Percentiles rank a stretch among this genome's conserved stretches.
Conservation (phyloP, 2,797 vertebrate species). For the Chelonia mydas region DNA sequence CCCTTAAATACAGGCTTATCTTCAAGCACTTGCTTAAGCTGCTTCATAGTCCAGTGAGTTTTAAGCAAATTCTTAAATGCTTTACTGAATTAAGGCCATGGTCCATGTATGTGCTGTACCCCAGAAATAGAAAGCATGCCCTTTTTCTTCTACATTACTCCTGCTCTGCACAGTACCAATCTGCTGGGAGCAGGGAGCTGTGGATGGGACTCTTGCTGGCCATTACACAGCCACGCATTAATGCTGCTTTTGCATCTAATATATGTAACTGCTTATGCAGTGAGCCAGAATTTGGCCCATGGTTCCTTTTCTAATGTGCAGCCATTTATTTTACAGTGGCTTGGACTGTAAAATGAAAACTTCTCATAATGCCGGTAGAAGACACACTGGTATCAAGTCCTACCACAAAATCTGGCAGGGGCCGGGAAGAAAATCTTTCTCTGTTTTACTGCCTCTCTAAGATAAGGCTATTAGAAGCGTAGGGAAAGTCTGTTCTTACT, state of each 20-base stretch:
- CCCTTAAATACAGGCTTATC: constrained; percentile 56
- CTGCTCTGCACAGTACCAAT: constrained; percentile 34
- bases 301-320: constrained; percentile 26
- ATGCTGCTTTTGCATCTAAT: background rate
- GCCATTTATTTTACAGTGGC: constrained; percentile 45
- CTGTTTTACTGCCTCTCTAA: constrained; percentile 69
- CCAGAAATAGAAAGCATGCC: background rate
- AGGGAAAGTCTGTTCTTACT: constrained; percentile 73
- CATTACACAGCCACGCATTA: constrained; percentile 4
- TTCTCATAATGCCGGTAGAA: constrained; percentile 12
- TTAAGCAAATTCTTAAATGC: constrained; percentile 46
- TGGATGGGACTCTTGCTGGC: background rate
- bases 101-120: background rate
- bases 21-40: background rate
- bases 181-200: background rate
- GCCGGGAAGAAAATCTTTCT: constrained; percentile 24
- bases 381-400: background rate
- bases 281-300: constrained; percentile 1
- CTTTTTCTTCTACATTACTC: background rate
- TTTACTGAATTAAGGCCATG: constrained; percentile 35
- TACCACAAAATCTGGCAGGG: constrained; percentile 35
- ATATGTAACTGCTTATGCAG: background rate
- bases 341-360: background rate
- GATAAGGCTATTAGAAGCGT: constrained; percentile 74
- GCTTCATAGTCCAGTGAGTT: background rate